Evolutionary conservation across 53 echinoderm and acorn worm genomes (phyloP), one percentile per base, ranked within the genome.

Genomic region (Holothuria leucospilota): DNA sequence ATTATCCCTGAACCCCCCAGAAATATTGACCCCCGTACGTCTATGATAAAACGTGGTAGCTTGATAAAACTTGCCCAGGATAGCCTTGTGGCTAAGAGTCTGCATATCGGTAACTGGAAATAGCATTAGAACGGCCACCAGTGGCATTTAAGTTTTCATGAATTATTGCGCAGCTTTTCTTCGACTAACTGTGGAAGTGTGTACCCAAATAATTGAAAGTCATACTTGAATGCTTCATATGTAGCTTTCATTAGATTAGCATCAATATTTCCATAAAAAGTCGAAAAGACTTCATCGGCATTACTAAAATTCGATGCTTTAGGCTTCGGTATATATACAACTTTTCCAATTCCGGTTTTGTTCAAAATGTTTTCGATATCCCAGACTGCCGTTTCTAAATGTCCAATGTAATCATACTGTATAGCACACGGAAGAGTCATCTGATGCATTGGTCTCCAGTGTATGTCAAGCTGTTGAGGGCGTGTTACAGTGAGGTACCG

Each of bases 401-500:
- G 92, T 15, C 94, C 94, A 27, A 94, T 91, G 71, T 82, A 89
- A 61, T 94, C 91, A 68, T 89, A 94, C 4, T 89, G 56, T 23
- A 94, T 68, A 2, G 82, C 56, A 74, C 94, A 94, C 14, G 91
- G 94, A 18, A 88, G 84, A 5, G 88, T 86, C 85, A 94, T 91
- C 78, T 82, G 69, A 72, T 91, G 79, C 52, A 94, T 91, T 18
- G 91, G 89, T 69, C 86, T 68, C 90, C 90, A 94, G 30, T 94
- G 94, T 18, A 88, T 91, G 61, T 94, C 90, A 11, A 93, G 84
- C 12, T 29, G 70, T 15, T 74, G 51, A 3, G 71, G 39, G 7
- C 71, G 39, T 15, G 87, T 58, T 49, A 84, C 79, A 39, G 51
- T 83, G 2, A 94, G 75, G 29, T 87, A 89, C 38, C 30, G 56